A percentile compares a stretch with the other conserved stretches of the same genome.
These are phyloP conservation scores for Melipona bicolor DNA, from an alignment of 2,888 invertebrate genomes.

Conservation along the genomic window DNA sequence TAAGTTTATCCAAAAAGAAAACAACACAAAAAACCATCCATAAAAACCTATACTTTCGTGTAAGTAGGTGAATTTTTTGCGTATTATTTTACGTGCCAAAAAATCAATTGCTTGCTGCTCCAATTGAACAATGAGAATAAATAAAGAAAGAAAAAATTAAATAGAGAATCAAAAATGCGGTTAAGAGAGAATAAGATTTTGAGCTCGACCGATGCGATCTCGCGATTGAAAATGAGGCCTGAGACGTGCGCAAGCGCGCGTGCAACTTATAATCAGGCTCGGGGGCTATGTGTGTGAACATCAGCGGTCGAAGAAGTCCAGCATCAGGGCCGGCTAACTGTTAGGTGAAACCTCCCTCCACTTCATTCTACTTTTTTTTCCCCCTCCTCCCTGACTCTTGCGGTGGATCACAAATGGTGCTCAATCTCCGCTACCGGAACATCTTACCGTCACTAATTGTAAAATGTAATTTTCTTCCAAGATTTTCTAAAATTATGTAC, in stretches of 20 bases:
- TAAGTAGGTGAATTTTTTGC: not conserved
- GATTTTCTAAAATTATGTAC: too few relatives aligned
- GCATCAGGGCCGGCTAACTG: conserved; percentile 69
- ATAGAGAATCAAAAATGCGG: conserved; percentile 51
- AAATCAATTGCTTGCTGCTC: not conserved
- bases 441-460: not conserved
- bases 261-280: too few relatives aligned
- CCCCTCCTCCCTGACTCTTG: conserved; percentile 20
- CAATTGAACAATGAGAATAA: conserved; percentile 28
- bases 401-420: conserved; percentile 55
- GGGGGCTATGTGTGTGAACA: not conserved
- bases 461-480: too few relatives aligned
- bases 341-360: conserved; percentile 58
- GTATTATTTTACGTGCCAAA: not conserved
- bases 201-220: conserved; percentile 49
- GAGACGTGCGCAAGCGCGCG: not conserved
- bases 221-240: conserved; percentile 60
- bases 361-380: conserved; percentile 68
- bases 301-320: conserved; percentile 57
- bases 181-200: conserved; percentile 60
- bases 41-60: not conserved
- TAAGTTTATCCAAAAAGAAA: not conserved
- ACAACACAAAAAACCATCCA: not conserved
- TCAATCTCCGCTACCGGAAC: conserved; percentile 37
- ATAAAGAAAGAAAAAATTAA: conserved; percentile 27